These are phyloP conservation scores for Tricholauxania praeusta DNA, from an alignment of 2,888 invertebrate species.

Conservation along the genomic window DNA sequence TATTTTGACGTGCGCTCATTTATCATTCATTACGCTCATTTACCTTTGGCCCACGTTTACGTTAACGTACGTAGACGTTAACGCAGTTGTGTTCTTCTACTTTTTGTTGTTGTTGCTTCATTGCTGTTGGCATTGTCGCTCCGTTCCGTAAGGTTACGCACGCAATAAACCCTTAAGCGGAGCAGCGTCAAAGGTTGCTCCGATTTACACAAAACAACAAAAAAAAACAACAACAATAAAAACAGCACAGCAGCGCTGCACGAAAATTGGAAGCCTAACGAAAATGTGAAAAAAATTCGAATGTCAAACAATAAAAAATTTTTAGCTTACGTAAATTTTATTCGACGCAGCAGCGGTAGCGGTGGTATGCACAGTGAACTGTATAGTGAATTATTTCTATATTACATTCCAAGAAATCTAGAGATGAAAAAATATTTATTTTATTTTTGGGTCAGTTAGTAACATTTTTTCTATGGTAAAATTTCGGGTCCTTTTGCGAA, in stretches of 20 bases:
- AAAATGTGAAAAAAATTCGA: background rate
- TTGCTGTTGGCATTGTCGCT: background rate
- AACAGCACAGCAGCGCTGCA: background rate
- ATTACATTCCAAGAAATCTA: no score
- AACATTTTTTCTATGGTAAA: no score
- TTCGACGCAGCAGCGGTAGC: no score
- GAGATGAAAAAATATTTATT: background rate
- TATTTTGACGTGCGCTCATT: constrained; percentile 62
- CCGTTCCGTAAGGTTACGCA: constrained; percentile 57
- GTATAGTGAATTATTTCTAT: no score
- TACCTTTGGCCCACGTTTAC: constrained; percentile 43
- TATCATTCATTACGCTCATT: constrained; percentile 62
- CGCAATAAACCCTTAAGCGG: constrained; percentile 57
- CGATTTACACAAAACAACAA: background rate
- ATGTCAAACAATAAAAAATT: constrained; percentile 28
- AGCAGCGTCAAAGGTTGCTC: constrained; percentile 38
- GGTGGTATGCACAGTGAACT: no score
- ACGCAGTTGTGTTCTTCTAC: background rate
- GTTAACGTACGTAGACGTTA: constrained; percentile 7
- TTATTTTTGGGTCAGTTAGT: no score
- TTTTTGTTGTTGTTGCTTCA: background rate
- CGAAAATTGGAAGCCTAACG: no score
- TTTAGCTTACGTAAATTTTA: constrained; percentile 12
- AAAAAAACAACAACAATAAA: constrained; percentile 7
- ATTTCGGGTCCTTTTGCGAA: no score